Base-by-base conservation (phyloP, 2,888 invertebrate genomes). In the Melipona bicolor region DNA sequence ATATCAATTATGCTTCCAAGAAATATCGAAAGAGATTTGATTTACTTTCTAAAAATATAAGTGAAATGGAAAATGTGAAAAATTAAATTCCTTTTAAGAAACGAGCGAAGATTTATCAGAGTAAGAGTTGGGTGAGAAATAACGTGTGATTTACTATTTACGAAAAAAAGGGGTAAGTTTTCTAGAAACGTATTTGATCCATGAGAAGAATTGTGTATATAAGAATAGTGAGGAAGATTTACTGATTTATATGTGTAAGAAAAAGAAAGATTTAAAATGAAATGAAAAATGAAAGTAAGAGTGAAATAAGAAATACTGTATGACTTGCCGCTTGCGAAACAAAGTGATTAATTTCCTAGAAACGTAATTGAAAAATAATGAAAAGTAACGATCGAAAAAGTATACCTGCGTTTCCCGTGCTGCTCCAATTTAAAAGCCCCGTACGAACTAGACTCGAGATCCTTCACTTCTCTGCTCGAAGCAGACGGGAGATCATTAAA, bases 231-330 rank as follows among this genome's bases (percentile, higher is more conserved):
- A 17, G 3, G 17, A 50, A 50, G 11, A 50, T 13, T 13, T 50
- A 11, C 5, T 13, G 11, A 50, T 50, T 5, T 9, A 50, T 11
- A 50, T 50, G 15, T 50, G 9, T 50, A 17, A 50, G 50, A 50
- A 17, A 17, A 50, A 4, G 50, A 17, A 50, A 50, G 50, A 50
- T 50, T 50, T 17, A 50, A 50, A 50, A 13, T 50, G 49, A 13
- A 49, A 49, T 49, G 49, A 49, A 49, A 17, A 50, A 56, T 13
- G 13, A 56, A n/a, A 56, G 13, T n/a, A 56, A 1, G 56, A n/a
- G 0, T 13, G 21, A 21, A n/a, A 2, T 13, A n/a, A n/a, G 13
- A 5, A 5, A 2, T 56, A 56, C 2, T 3, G 1, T 1, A 9
- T 43, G 9, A 43, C 1, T 43, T 43, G 11, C 9, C 21, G 13